phyloP scores from a whole-genome alignment of 1,140 invertebrate genomes.

The Drosophila repleta region DNA sequence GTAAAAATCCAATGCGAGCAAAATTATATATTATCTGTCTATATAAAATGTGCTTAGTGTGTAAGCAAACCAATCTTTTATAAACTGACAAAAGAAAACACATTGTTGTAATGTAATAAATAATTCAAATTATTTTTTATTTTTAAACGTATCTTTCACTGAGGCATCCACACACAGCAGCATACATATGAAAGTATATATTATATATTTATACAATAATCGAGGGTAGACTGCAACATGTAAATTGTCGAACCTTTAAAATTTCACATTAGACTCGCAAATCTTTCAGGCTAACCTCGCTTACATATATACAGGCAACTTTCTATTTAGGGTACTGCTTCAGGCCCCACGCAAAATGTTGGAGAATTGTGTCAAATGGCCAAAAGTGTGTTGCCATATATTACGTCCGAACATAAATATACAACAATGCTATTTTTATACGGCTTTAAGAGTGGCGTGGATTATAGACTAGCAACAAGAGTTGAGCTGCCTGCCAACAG shows the following conservation, averaged over 20 bases:
- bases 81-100: slow-evolving; percentile 39
- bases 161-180: neutral
- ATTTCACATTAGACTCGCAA: too few species aligned
- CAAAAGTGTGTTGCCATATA: slow-evolving; percentile 5
- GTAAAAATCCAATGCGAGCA: slow-evolving; percentile 36
- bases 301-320: neutral
- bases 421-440: slow-evolving; percentile 40
- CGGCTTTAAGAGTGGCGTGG: slow-evolving; percentile 21
- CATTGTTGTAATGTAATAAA: slow-evolving; percentile 62
- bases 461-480: slow-evolving; percentile 22
- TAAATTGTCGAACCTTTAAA: too few species aligned
- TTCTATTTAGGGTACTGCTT: slow-evolving; percentile 7
- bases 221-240: too few species aligned
- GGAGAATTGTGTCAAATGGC: slow-evolving; percentile 50
- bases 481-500: slow-evolving; percentile 3
- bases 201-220: too few species aligned
- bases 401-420: slow-evolving; percentile 14
- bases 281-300: too few species aligned
- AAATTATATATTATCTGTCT: slow-evolving; percentile 51
- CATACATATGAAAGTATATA: too few species aligned
- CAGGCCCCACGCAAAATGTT: neutral
- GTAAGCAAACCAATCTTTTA: slow-evolving; percentile 54
- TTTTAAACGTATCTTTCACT: slow-evolving; percentile 47
- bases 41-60: slow-evolving; percentile 51
- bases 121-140: slow-evolving; percentile 69